Conservation (phyloP, 2,797 vertebrate genomes). For the Aulostomus chinensis region DNA sequence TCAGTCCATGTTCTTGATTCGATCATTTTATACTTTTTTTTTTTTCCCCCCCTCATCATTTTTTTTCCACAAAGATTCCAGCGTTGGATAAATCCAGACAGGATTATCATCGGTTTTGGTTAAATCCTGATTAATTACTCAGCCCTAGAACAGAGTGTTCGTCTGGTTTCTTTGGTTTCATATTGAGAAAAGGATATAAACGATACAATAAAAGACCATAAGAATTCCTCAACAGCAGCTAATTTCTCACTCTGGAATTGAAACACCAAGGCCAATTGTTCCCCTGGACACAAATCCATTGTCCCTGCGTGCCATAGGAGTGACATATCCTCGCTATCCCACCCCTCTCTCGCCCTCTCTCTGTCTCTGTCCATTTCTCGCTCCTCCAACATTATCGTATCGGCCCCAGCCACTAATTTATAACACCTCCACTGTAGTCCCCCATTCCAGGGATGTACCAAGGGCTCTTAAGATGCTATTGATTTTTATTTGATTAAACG, state of each 20-base stretch:
- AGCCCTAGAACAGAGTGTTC: too few species aligned
- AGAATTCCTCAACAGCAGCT: conserved; percentile 26
- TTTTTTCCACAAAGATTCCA: too few species aligned
- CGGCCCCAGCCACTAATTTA: conserved; percentile 78
- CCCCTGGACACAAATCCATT: conserved; percentile 69
- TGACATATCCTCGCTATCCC: conserved; percentile 65
- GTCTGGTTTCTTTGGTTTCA: too few species aligned
- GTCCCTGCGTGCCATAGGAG: conserved; percentile 47
- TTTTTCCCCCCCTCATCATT: too few species aligned
- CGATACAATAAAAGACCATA: conserved; percentile 10
- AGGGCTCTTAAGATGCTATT: conserved; percentile 82
- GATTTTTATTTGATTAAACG: conserved; percentile 88
- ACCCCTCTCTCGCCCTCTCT: conserved; percentile 44
- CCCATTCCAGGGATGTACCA: conserved; percentile 75
- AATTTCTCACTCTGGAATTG: conserved; percentile 54
- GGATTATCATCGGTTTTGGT: too few species aligned
- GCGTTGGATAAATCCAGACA: too few species aligned
- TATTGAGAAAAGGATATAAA: not conserved
- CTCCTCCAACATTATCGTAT: conserved; percentile 69
- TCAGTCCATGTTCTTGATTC: too few species aligned
- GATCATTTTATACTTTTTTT: too few species aligned
- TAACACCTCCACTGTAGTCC: conserved; percentile 76
- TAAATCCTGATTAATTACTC: too few species aligned
- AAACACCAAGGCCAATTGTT: conserved; percentile 68
- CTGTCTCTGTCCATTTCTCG: conserved; percentile 48